Evolutionary conservation across 2,888 invertebrate species (phyloP).

Genomic region (Ichneumoninae sp.): DNA sequence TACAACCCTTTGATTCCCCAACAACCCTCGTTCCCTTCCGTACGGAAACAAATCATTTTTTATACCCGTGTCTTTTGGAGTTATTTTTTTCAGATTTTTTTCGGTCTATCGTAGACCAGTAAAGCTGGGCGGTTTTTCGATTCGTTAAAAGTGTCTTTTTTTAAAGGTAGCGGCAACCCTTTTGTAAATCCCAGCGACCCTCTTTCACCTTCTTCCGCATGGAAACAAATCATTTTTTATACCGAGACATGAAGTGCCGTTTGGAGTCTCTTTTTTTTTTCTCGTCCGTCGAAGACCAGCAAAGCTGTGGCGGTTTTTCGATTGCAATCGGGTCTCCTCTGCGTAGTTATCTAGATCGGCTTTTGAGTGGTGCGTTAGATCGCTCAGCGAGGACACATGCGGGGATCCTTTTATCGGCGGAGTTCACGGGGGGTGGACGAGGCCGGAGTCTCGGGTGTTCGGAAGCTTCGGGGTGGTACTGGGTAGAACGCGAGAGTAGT

Average conservation of each 20-base stretch:
- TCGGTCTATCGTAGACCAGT: not conserved
- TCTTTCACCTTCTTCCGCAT: not conserved
- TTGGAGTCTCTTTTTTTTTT: slow-evolving; percentile 11
- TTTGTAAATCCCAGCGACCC: not conserved
- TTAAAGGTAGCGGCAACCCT: not conserved
- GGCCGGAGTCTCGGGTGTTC: slow-evolving; percentile 21
- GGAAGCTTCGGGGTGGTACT: not conserved
- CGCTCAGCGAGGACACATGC: slow-evolving; percentile 34
- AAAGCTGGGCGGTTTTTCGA: not conserved
- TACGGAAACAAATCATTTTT: not conserved
- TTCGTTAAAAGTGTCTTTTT: not conserved
- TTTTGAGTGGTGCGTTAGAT: slow-evolving; percentile 41
- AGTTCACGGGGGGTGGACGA: slow-evolving; percentile 4
- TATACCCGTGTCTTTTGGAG: not conserved
- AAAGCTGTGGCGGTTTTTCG: slow-evolving; percentile 64
- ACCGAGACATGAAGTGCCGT: slow-evolving; percentile 1
- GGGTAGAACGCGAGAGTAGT: not conserved
- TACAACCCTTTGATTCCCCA: not conserved
- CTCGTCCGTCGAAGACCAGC: not conserved
- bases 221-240: not conserved
- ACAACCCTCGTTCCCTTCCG: no score
- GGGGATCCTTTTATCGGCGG: slow-evolving; percentile 35
- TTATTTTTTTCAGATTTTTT: not conserved
- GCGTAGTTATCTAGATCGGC: slow-evolving; percentile 76
- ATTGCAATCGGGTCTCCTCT: slow-evolving; percentile 61